Evolutionary conservation across 2,888 invertebrate genomes (phyloP).

Genomic region (Chloromyia formosa): DNA sequence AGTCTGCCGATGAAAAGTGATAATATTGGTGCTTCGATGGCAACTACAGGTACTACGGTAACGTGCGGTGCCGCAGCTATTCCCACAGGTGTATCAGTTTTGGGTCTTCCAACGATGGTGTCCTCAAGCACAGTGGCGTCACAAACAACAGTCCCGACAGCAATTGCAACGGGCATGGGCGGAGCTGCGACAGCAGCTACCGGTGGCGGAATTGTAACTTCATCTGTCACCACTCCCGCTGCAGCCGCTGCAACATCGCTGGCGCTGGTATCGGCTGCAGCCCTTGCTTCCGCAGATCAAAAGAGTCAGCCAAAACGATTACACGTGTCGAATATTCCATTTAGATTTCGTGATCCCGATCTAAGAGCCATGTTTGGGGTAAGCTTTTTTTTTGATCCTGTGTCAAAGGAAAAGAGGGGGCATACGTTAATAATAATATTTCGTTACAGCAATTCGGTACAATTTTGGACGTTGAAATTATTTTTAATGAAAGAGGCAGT

Average conservation of each 20-base stretch:
- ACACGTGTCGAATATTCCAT: slow-evolving; percentile 99
- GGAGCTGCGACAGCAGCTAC: slow-evolving; percentile 56
- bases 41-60: slow-evolving; percentile 42
- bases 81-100: slow-evolving; percentile 48
- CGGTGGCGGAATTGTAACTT: slow-evolving; percentile 55
- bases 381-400: slow-evolving; percentile 62
- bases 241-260: slow-evolving; percentile 60
- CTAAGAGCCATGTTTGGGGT: slow-evolving; percentile 98
- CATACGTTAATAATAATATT: no score
- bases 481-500: slow-evolving; percentile 99
- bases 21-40: slow-evolving; percentile 51
- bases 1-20: slow-evolving; percentile 47
- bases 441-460: slow-evolving; percentile 95
- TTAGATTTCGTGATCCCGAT: slow-evolving; percentile 98
- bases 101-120: slow-evolving; percentile 42
- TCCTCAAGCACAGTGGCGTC: slow-evolving; percentile 55
- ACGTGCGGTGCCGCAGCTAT: slow-evolving; percentile 51
- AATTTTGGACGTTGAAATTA: slow-evolving; percentile 99
- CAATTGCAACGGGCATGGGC: slow-evolving; percentile 59
- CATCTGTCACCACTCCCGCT: slow-evolving; percentile 63
- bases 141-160: slow-evolving; percentile 58
- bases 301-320: slow-evolving; percentile 88
- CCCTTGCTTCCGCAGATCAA: slow-evolving; percentile 69
- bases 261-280: slow-evolving; percentile 50
- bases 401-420: no score